These are phyloP conservation scores for Andrena trimmerana DNA, from an alignment of 2,888 invertebrate species.

Conservation along the genomic window DNA sequence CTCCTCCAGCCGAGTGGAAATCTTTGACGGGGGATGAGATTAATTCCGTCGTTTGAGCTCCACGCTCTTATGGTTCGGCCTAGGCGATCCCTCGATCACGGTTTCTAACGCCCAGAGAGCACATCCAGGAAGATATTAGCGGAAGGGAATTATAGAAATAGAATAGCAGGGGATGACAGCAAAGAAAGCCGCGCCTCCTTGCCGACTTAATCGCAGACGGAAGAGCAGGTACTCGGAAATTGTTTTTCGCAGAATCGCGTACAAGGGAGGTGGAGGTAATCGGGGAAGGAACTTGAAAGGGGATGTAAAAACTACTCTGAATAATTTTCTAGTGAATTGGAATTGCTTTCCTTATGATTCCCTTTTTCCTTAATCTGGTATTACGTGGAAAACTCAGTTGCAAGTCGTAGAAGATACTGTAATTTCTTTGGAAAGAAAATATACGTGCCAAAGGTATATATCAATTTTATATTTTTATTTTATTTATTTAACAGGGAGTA, in stretches of 20 bases:
- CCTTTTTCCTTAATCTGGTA: background rate
- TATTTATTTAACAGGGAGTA: no score
- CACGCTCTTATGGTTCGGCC: constrained; percentile 25
- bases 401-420: no score
- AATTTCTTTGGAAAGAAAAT: no score
- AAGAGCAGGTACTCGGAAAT: background rate
- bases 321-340: no score
- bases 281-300: background rate
- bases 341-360: background rate
- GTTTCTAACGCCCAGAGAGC: constrained; percentile 11
- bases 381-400: background rate
- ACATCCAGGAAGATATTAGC: background rate
- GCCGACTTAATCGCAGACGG: constrained; percentile 9
- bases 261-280: no score
- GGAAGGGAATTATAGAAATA: background rate
- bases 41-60: constrained; percentile 41
- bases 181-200: background rate
- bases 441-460: no score
- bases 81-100: constrained; percentile 22
- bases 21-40: constrained; percentile 37
- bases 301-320: no score
- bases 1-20: background rate
- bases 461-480: no score
- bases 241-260: constrained; percentile 4
- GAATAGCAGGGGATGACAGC: background rate